Percentiles rank a stretch among this genome's conserved stretches.
These are phyloP conservation scores for Drosophila nigricruria DNA, from an alignment of 2,888 invertebrate genomes.

Conservation along the genomic window DNA sequence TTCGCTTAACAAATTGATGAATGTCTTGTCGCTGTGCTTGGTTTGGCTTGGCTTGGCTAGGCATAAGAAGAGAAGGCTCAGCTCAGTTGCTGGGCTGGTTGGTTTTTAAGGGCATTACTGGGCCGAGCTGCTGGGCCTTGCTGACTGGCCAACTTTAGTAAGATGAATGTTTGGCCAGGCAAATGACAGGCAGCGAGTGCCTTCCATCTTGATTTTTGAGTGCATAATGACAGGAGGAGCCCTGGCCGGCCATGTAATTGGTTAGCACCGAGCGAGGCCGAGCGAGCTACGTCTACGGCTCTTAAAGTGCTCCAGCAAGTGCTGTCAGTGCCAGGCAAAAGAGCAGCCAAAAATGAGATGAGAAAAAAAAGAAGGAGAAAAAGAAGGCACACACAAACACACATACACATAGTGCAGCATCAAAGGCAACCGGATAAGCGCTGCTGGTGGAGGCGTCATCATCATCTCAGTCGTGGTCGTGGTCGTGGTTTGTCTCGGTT, in stretches of 20 bases:
- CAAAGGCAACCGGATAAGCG: slow-evolving; percentile 64
- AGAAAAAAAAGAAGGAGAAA: slow-evolving; percentile 19
- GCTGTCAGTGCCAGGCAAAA: slow-evolving; percentile 53
- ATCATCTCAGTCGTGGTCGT: slow-evolving; percentile 29
- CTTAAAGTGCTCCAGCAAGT: slow-evolving; percentile 54
- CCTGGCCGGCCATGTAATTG: slow-evolving; percentile 62
- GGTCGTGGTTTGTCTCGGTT: slow-evolving; percentile 69
- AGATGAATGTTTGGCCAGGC: slow-evolving; percentile 75
- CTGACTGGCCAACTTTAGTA: slow-evolving; percentile 69
- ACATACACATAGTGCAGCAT: slow-evolving; percentile 22
- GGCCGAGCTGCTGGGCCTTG: slow-evolving; percentile 25
- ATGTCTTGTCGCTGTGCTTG: slow-evolving; percentile 55
- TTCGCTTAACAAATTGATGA: slow-evolving; percentile 75
- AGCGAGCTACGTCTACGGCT: slow-evolving; percentile 7
- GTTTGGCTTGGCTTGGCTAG: background rate
- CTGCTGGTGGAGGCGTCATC: slow-evolving; percentile 39
- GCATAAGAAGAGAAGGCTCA: background rate
- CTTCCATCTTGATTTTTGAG: slow-evolving; percentile 79
- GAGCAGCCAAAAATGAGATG: slow-evolving; percentile 24
- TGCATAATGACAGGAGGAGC: slow-evolving; percentile 74
- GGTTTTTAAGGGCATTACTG: slow-evolving; percentile 17
- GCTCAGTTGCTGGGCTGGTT: background rate
- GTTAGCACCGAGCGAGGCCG: slow-evolving; percentile 49
- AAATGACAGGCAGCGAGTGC: slow-evolving; percentile 75
- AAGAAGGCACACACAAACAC: background rate